A percentile compares a stretch with the other conserved stretches of the same genome.
Conservation (phyloP, 2,888 invertebrate genomes). For the Vanessa cardui region DNA sequence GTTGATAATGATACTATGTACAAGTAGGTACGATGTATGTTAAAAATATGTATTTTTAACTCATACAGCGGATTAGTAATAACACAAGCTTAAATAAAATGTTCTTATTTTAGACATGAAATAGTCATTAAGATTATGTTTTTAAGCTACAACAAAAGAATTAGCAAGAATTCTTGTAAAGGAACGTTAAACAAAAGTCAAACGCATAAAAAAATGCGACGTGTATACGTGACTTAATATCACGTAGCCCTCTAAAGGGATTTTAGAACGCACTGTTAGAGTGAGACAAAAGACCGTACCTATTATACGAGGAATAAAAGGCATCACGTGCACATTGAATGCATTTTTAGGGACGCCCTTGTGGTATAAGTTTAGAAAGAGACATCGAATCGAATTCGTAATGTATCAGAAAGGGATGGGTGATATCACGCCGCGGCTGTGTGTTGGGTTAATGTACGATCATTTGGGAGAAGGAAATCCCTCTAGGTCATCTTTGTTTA, state of each 20-base stretch:
- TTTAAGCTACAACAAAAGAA: no score
- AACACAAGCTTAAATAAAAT: no score
- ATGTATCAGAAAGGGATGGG: conserved; percentile 20
- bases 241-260: conserved; percentile 33
- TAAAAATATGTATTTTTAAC: no score
- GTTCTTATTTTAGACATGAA: no score
- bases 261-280: conserved; percentile 19
- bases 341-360: conserved; percentile 4
- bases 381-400: conserved; percentile 3
- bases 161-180: background rate
- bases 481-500: conserved; percentile 34
- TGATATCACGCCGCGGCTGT: conserved; percentile 15
- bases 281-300: conserved; percentile 15
- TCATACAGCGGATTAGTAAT: no score
- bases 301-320: conserved; percentile 19
- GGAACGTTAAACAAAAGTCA: background rate
- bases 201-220: background rate
- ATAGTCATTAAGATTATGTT: no score
- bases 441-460: conserved; percentile 33
- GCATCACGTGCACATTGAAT: conserved; percentile 20
- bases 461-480: conserved; percentile 25
- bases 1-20: no score
- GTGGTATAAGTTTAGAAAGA: background rate
- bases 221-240: conserved; percentile 37
- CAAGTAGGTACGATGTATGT: no score